These are phyloP conservation scores for Brachionus koreanus DNA, from an alignment of 1,140 invertebrate genomes.

Conservation along the genomic window DNA sequence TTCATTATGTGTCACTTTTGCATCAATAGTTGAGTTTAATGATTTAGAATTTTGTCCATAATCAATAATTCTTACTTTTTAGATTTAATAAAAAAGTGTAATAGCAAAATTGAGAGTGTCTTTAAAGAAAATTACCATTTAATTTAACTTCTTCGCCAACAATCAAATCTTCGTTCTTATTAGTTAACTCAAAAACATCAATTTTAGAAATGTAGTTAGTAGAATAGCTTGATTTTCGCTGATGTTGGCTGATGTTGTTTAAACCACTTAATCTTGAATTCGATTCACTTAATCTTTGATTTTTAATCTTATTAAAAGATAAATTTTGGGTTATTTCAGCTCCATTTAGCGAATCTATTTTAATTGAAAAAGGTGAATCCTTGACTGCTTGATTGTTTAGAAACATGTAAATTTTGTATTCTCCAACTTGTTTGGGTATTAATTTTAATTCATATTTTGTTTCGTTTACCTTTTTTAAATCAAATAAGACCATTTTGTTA, in stretches of 20 bases:
- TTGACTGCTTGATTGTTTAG: constrained; percentile 8
- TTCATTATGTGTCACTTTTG: not conserved
- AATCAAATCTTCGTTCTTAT: constrained; percentile 15
- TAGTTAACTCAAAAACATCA: not conserved
- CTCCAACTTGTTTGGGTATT: not conserved
- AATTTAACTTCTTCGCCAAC: constrained; percentile 34
- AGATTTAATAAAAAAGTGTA: not conserved
- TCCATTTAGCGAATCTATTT: not conserved
- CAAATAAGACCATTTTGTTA: not conserved
- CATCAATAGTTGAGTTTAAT: not conserved
- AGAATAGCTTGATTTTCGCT: not conserved
- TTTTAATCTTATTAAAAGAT: not conserved
- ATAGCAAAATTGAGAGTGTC: not conserved
- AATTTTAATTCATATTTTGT: constrained; percentile 33
- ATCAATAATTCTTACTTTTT: constrained; percentile 10
- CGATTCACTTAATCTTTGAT: not conserved
- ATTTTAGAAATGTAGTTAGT: not conserved
- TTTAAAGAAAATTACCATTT: not conserved
- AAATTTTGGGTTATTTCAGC: not conserved
- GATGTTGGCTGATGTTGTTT: not conserved
- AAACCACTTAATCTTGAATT: not conserved
- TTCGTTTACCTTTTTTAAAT: constrained; percentile 2
- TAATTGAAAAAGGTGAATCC: not conserved
- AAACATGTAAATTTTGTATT: not conserved
- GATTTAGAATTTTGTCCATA: not conserved